Evolutionary conservation across 2,113 vertebrate species (phyloP).

Genomic region (Ploceus nigricollis): DNA sequence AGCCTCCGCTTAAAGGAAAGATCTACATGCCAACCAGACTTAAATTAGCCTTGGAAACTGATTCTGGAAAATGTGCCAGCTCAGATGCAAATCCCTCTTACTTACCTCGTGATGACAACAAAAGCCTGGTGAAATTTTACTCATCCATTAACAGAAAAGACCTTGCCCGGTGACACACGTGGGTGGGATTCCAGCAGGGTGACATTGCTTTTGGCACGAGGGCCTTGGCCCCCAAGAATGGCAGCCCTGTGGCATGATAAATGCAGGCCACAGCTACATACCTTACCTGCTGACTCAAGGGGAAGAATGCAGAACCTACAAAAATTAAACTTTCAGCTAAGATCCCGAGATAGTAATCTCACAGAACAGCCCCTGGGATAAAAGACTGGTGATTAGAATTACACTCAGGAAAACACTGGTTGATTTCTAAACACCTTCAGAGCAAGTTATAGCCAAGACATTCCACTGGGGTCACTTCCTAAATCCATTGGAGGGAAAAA

Average conservation of each 20-base stretch:
- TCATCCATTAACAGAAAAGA: slow-evolving; percentile 30
- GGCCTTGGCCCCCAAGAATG: neutral
- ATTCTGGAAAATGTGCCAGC: slow-evolving; percentile 45
- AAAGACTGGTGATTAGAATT: neutral
- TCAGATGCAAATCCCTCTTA: slow-evolving; percentile 36
- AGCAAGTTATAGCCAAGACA: neutral
- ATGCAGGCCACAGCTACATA: neutral
- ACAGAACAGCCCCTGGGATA: neutral
- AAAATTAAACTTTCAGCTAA: neutral
- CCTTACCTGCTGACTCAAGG: slow-evolving; percentile 51
- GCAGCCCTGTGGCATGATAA: slow-evolving; percentile 18
- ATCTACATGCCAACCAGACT: slow-evolving; percentile 10
- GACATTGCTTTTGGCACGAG: slow-evolving; percentile 9
- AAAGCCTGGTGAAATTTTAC: slow-evolving; percentile 39
- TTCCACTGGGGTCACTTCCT: neutral
- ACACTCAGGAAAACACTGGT: neutral
- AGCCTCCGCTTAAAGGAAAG: slow-evolving; percentile 31
- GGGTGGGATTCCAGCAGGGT: slow-evolving; percentile 48
- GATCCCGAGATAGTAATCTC: neutral
- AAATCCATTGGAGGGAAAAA: neutral
- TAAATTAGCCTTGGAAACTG: slow-evolving; percentile 31
- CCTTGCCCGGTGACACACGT: neutral
- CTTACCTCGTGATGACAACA: slow-evolving; percentile 39
- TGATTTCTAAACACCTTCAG: neutral
- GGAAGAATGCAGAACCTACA: slow-evolving; percentile 11